These are phyloP conservation scores for Bombus difficillimus DNA, from an alignment of 1,140 invertebrate species.

Conservation along the genomic window DNA sequence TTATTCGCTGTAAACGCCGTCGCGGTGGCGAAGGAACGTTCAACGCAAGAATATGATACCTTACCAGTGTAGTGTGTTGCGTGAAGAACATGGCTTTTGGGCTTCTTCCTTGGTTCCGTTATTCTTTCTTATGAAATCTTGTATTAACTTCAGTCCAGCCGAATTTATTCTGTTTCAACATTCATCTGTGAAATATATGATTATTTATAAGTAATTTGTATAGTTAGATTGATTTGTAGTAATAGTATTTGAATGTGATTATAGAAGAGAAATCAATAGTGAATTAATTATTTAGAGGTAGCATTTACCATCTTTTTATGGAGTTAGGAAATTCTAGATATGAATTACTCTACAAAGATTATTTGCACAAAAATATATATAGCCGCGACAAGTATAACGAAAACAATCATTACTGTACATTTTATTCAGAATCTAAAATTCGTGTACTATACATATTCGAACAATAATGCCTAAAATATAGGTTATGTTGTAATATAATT, in stretches of 20 bases:
- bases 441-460: too few species aligned
- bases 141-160: too few species aligned
- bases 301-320: not conserved
- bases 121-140: too few species aligned
- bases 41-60: not conserved
- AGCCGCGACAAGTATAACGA: too few species aligned
- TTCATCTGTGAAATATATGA: not conserved
- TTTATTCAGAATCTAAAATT: too few species aligned
- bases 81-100: too few species aligned
- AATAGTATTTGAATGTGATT: not conserved
- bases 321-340: not conserved
- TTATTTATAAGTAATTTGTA: not conserved
- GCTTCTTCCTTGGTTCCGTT: too few species aligned
- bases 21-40: not conserved
- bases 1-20: not conserved
- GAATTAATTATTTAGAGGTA: not conserved
- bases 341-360: too few species aligned
- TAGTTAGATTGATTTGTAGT: not conserved
- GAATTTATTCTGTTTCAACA: not conserved
- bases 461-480: not conserved
- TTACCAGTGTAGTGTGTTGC: too few species aligned
- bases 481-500: not conserved
- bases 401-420: too few species aligned
- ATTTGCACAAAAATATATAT: too few species aligned
- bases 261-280: not conserved